Percentiles rank a stretch among this genome's conserved stretches.
Evolutionary conservation across 2,113 vertebrate species (phyloP).

Genomic region (Ardeotis arabs): DNA sequence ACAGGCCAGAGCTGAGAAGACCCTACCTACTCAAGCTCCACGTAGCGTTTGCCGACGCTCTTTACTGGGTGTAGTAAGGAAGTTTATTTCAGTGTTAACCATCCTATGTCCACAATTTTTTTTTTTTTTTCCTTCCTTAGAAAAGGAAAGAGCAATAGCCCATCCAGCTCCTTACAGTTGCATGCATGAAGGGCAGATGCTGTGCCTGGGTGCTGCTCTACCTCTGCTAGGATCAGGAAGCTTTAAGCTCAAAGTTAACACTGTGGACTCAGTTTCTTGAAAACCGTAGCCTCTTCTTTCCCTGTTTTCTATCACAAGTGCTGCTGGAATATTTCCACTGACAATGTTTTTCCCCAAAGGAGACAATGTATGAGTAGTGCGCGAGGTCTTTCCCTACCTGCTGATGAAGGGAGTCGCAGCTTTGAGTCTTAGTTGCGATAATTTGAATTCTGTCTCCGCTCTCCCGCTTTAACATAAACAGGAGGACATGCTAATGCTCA

Average conservation of each 20-base stretch:
- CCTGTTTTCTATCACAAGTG: neutral
- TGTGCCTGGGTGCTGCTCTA: too few relatives aligned
- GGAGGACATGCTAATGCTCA: neutral
- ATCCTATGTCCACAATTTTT: too few relatives aligned
- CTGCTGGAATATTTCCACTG: neutral
- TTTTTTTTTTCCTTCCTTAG: too few relatives aligned
- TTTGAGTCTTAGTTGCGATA: neutral
- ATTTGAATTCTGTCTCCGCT: neutral
- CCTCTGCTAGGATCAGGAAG: neutral
- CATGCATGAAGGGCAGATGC: too few relatives aligned
- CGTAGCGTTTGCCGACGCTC: too few relatives aligned
- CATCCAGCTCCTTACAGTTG: too few relatives aligned
- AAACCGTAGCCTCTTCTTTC: neutral
- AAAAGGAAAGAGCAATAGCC: too few relatives aligned
- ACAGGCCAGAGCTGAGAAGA: neutral
- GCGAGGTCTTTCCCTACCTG: constrained; percentile 2
- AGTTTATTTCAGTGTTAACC: too few relatives aligned
- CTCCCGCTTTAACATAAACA: neutral
- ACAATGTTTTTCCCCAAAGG: neutral
- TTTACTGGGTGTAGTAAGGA: too few relatives aligned
- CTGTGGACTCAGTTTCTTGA: neutral
- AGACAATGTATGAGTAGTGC: neutral
- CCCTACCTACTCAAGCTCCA: neutral
- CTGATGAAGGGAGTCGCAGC: neutral
- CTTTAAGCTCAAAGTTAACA: neutral